Evolutionary conservation across 2,797 vertebrate genomes (phyloP).

Genomic region (Micrastur ruficollis): DNA sequence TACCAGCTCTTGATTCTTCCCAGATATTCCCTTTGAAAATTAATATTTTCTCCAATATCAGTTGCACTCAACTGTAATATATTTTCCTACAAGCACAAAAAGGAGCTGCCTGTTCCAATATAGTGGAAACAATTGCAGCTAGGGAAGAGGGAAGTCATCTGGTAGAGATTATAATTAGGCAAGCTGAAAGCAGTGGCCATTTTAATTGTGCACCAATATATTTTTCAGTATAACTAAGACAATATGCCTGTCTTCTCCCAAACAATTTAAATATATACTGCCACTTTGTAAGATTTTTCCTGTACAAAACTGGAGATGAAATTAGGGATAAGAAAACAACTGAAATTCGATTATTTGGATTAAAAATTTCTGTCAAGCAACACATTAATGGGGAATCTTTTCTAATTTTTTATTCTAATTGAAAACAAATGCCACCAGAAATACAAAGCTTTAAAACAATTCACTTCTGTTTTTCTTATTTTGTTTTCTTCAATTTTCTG

Average conservation of each 20-base stretch:
- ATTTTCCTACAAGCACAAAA: background rate
- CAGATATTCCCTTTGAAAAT: background rate
- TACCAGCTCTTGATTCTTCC: background rate
- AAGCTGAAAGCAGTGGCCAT: conserved; percentile 12
- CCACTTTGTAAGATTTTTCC: background rate
- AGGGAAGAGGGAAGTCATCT: background rate
- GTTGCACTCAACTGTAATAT: background rate
- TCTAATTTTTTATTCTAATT: background rate
- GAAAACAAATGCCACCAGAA: background rate
- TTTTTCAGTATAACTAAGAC: background rate
- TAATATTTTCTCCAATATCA: background rate
- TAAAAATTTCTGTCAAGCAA: background rate
- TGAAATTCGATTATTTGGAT: background rate
- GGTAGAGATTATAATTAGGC: conserved; percentile 33
- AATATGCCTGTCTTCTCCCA: background rate
- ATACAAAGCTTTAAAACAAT: background rate
- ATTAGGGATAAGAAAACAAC: background rate
- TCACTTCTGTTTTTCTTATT: background rate
- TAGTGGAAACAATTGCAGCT: background rate
- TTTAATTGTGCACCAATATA: background rate
- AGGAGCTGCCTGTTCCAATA: background rate
- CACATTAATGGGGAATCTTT: background rate
- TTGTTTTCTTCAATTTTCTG: background rate
- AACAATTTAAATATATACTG: background rate
- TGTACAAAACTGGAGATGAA: background rate